These are phyloP conservation scores for Trissonchulus sp. DNA, from an alignment of 2,888 invertebrate species.

Conservation along the genomic window DNA sequence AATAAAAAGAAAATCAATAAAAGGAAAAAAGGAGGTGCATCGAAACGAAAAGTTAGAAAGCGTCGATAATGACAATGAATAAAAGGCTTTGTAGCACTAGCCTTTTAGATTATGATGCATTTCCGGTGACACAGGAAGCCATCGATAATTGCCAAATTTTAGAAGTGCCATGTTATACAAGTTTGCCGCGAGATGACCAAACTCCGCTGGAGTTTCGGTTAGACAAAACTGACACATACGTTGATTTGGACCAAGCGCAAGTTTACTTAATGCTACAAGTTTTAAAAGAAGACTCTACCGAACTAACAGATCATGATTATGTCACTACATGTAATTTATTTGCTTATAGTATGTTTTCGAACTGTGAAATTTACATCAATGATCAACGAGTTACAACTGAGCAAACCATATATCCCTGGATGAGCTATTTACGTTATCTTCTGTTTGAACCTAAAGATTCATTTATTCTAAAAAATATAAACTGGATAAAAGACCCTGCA, in stretches of 20 bases:
- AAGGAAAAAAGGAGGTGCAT: no score
- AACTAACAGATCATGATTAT: background rate
- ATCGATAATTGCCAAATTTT: background rate
- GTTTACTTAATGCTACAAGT: background rate
- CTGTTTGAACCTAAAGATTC: background rate
- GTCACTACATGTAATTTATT: background rate
- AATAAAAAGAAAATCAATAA: no score
- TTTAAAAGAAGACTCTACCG: background rate
- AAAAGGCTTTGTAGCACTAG: background rate
- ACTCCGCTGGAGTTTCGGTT: background rate
- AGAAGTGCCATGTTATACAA: background rate
- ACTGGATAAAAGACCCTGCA: background rate
- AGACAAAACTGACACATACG: background rate
- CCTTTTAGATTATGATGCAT: background rate
- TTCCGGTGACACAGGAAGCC: background rate
- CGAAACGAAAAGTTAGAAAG: no score
- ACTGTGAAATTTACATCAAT: background rate
- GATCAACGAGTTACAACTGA: background rate
- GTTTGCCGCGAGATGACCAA: background rate
- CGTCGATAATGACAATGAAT: no score
- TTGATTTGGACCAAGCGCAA: background rate
- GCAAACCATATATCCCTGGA: background rate
- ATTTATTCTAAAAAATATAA: background rate
- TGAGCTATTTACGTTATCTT: background rate
- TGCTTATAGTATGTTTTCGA: background rate